Evolutionary conservation across 35 echinoderm and acorn worm species (phyloP).

Genomic region (Patiria miniata): DNA sequence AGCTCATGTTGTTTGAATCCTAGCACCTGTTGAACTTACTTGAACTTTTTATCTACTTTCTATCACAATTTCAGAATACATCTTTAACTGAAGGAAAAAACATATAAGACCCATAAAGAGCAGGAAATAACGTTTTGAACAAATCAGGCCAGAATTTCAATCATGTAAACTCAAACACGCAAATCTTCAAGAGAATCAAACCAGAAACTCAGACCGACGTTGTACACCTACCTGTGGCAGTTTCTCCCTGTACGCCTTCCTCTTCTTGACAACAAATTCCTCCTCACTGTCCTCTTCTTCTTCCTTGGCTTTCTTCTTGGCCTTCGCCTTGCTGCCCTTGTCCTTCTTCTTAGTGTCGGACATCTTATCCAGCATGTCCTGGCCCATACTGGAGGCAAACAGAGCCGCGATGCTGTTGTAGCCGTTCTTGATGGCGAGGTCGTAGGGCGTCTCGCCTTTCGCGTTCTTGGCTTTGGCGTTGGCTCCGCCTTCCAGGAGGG

Average conservation of each 20-base stretch:
- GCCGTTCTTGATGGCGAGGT: slow-evolving; percentile 88
- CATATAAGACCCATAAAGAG: neutral
- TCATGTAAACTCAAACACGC: too few relatives aligned
- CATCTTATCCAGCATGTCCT: slow-evolving; percentile 97
- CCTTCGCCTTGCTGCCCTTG: slow-evolving; percentile 39
- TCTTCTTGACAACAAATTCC: slow-evolving; percentile 58
- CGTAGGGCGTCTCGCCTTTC: slow-evolving; percentile 91
- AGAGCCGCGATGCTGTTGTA: slow-evolving; percentile 80
- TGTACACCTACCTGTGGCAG: slow-evolving; percentile 62
- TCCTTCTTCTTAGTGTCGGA: slow-evolving; percentile 77
- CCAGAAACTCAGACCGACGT: neutral
- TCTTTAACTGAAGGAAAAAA: too few relatives aligned
- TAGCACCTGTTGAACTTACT: neutral
- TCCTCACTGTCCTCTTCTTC: slow-evolving; percentile 57
- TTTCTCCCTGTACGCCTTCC: slow-evolving; percentile 90
- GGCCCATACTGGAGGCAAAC: slow-evolving; percentile 92
- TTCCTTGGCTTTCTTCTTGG: slow-evolving; percentile 38
- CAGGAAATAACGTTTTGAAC: neutral
- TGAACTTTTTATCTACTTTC: neutral
- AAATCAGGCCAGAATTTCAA: neutral
- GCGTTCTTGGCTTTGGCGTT: slow-evolving; percentile 86
- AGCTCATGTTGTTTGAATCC: neutral
- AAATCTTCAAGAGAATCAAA: too few relatives aligned
- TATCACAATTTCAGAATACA: too few relatives aligned
- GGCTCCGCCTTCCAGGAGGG: slow-evolving; percentile 74